Base-by-base conservation (phyloP, 2,888 invertebrate species). In the Temnothorax unifasciatus region DNA sequence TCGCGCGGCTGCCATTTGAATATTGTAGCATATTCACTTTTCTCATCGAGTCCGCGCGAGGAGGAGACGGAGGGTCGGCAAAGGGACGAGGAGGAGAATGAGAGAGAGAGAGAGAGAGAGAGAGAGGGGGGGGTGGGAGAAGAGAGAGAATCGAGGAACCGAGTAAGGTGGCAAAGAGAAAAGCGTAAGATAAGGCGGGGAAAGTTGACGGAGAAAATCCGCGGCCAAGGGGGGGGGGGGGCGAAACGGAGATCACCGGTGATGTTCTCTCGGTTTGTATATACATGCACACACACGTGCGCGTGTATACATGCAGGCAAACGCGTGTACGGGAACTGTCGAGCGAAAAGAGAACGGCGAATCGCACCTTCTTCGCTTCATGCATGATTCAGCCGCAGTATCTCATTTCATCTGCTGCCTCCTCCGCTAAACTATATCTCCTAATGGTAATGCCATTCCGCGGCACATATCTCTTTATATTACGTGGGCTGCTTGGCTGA, bases 361-460 rank as follows among this genome's bases (percentile, higher is more conserved):
- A 94, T 94, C 93, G 93, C 92, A 92, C 93, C 93, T 93, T 81
- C 74, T 73, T 91, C 83, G 91, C 92, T 94, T 94, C 95, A 95
- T 95, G 95, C 95, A 95, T 95, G 95, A 95, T 95, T 95, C 94
- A 95, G 93, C 89, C 93, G 93, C 94, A 93, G 94, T 95, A 95
- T 95, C 94, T 95, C 94, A 94, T 95, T 94, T 95, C 94, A 95
- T 95, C 93, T 92, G 92, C 92, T 92, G 92, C 93, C 93, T 92
- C 47, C 77, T 69, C 89, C 91, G 94, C 94, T 94, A 94, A 94
- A 94, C 95, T 94, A 93, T 95, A 95, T 94, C 93, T 94, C 93
- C 94, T 95, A 94, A 94, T 95, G 94, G 94, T 94, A 95, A 95
- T 94, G 93, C 92, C 93, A 94, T 94, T 94, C 94, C 93, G 91